A percentile compares a stretch with the other conserved stretches of the same genome.
These are phyloP conservation scores for Gallirallus australis DNA, from an alignment of 2,797 vertebrate species.

Conservation along the genomic window DNA sequence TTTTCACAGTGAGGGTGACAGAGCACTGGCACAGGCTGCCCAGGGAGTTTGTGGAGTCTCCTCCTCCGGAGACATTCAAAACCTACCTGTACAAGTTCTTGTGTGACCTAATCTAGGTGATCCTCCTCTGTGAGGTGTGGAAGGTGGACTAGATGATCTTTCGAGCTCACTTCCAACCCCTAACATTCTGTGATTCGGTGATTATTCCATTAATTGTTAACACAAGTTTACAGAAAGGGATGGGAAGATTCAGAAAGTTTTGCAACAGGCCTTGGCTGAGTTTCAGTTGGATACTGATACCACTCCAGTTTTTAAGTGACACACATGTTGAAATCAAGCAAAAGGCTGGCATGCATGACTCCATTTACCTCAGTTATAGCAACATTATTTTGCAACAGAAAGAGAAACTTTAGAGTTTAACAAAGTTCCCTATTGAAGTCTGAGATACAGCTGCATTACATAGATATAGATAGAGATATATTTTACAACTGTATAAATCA, in stretches of 20 bases:
- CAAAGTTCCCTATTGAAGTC: neutral
- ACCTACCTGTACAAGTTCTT: no score
- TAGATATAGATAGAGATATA: neutral
- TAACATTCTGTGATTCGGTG: no score
- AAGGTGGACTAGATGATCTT: no score
- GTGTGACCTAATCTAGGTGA: no score
- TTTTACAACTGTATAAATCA: neutral
- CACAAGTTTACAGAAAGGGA: neutral
- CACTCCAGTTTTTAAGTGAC: neutral
- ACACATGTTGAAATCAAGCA: neutral
- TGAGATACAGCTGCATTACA: neutral
- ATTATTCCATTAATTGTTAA: neutral
- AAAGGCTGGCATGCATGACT: neutral
- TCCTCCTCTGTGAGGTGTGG: no score
- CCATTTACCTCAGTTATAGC: neutral
- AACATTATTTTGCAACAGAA: neutral
- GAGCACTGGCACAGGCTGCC: no score
- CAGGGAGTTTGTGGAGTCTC: no score
- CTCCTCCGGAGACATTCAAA: no score
- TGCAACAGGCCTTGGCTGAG: neutral
- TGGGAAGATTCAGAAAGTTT: neutral
- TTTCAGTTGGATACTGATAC: neutral
- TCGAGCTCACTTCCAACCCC: no score
- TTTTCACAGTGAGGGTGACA: no score
- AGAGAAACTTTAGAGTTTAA: neutral